Percentiles rank a stretch among this genome's conserved stretches.
These are phyloP conservation scores for Dexiosoma caninum DNA, from an alignment of 2,888 invertebrate species.

Conservation along the genomic window DNA sequence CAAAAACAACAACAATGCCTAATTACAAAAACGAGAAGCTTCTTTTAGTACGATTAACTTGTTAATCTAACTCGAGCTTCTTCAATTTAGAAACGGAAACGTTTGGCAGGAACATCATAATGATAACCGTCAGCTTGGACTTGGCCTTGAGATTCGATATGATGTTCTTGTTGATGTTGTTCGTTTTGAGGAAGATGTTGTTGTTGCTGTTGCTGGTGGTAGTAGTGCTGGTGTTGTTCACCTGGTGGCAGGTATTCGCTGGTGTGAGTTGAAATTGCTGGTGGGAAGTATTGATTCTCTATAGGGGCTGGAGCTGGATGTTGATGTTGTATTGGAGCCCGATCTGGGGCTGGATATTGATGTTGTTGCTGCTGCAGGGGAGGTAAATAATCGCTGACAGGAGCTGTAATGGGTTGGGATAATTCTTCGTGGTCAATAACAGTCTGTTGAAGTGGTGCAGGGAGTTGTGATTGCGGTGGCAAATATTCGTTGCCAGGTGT, in stretches of 20 bases:
- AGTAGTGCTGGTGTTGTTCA: too few species aligned
- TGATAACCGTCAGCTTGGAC: conserved; percentile 48
- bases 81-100: conserved; percentile 42
- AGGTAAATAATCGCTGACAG: conserved; percentile 14
- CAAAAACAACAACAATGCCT: conserved; percentile 1
- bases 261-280: neutral
- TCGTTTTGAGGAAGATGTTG: conserved; percentile 15
- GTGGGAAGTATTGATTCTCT: conserved; percentile 4
- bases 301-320: neutral
- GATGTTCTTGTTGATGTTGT: conserved; percentile 6
- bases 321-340: neutral
- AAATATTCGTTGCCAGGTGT: too few species aligned
- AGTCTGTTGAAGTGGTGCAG: conserved; percentile 1
- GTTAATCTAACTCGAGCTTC: conserved; percentile 59
- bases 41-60: conserved; percentile 10
- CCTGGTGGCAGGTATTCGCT: conserved; percentile 23
- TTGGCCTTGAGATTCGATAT: conserved; percentile 16
- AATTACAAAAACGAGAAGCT: neutral
- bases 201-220: conserved; percentile 13
- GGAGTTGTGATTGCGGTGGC: neutral
- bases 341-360: conserved; percentile 21
- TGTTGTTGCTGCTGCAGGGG: conserved; percentile 16
- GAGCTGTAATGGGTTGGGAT: conserved; percentile 40
- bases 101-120: conserved; percentile 49
- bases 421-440: conserved; percentile 1